These are phyloP conservation scores for Heteronetta atricapilla DNA, from an alignment of 2,113 vertebrate species.

Conservation along the genomic window DNA sequence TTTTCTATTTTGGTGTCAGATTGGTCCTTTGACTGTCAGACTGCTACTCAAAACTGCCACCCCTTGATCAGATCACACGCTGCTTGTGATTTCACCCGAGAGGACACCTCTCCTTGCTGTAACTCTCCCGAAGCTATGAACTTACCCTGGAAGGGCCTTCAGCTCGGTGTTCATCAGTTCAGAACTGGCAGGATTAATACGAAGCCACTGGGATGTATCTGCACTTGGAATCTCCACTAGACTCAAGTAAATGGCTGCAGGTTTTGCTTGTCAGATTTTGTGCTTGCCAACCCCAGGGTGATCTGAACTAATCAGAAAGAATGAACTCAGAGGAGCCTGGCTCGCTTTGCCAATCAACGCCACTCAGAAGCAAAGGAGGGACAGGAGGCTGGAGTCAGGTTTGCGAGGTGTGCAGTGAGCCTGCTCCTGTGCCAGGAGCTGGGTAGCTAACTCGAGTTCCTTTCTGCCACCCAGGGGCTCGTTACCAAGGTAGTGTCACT, in stretches of 20 bases:
- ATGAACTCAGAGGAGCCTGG: background rate
- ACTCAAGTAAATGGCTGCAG: background rate
- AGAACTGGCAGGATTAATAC: background rate
- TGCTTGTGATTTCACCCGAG: background rate
- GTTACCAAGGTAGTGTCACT: background rate
- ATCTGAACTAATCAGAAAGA: background rate
- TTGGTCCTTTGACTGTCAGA: background rate
- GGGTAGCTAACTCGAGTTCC: background rate
- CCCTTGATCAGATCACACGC: background rate
- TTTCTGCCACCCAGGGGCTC: background rate
- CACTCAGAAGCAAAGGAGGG: background rate
- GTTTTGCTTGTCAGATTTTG: background rate
- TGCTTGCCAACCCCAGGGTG: background rate
- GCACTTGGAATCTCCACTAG: background rate
- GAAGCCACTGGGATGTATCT: background rate
- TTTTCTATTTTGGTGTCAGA: background rate
- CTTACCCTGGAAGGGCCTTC: background rate
- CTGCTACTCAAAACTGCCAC: background rate
- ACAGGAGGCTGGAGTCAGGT: rapidly evolving
- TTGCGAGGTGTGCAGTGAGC: background rate
- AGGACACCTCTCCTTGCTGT: background rate
- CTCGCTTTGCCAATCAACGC: background rate
- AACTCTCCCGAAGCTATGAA: background rate
- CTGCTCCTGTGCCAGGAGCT: background rate
- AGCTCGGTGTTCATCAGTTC: background rate